These are phyloP conservation scores for Coenonympha glycerion DNA, from an alignment of 2,888 invertebrate genomes.

Conservation along the genomic window DNA sequence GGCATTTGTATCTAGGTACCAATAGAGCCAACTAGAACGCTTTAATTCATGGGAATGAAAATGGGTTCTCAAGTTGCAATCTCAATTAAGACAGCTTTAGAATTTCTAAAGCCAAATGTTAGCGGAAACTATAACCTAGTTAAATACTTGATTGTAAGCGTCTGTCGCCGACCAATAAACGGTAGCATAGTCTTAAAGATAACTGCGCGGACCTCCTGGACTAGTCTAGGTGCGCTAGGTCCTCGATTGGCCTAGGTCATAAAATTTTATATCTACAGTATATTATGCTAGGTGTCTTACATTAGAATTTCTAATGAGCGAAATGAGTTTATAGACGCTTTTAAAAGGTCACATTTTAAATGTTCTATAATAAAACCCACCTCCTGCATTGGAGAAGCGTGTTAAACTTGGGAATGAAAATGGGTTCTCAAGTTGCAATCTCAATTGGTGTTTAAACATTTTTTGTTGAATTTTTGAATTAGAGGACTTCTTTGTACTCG, in stretches of 20 bases:
- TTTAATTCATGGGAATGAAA: too few relatives aligned
- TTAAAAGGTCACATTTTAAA: background rate
- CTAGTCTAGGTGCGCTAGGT: too few relatives aligned
- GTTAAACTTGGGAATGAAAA: too few relatives aligned
- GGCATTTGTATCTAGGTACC: too few relatives aligned
- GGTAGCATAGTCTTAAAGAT: conserved; percentile 17
- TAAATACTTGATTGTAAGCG: conserved; percentile 8
- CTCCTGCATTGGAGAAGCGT: too few relatives aligned
- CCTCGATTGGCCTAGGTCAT: conserved; percentile 18
- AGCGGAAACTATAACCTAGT: conserved; percentile 16
- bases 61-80: too few relatives aligned
- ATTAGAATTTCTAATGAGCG: conserved; percentile 25
- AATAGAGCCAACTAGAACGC: too few relatives aligned
- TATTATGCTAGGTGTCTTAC: conserved; percentile 15
- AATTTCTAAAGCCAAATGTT: background rate
- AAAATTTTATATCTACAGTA: conserved; percentile 23
- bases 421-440: too few relatives aligned
- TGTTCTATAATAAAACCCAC: too few relatives aligned
- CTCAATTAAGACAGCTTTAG: background rate
- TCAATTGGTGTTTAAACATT: too few relatives aligned
- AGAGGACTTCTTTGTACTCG: too few relatives aligned
- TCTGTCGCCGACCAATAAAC: conserved; percentile 15
- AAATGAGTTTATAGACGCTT: conserved; percentile 7
- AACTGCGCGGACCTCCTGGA: conserved; percentile 17
- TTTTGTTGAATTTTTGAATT: too few relatives aligned